Base-by-base conservation (phyloP, 2,888 invertebrate species). In the Caenorhabditis doughertyi region DNA sequence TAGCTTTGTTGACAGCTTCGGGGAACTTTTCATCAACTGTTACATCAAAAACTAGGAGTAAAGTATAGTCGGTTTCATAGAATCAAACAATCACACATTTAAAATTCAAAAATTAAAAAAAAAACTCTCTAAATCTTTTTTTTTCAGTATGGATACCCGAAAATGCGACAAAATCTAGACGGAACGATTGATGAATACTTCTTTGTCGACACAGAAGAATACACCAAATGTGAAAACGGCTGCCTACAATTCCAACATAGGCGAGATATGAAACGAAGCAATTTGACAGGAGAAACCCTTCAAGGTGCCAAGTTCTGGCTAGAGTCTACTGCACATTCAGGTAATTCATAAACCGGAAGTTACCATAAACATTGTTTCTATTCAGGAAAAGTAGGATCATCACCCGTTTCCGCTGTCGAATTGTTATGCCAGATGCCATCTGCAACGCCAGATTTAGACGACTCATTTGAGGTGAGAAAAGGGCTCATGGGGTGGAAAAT, bases 401-500 rank as follows among this genome's bases (percentile, higher is more conserved):
- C 85, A 3, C 88, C 89, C 5, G 77, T 89, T 27, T 79, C 85
- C 0, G 49, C 86, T 2, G 83, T 88, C 11, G 83, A 86, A 42
- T 84, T 89, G 8, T 81, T 89, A 18, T 90, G 90, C 70, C 87
- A 88, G 74, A 88, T 85, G 73, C 85, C 87, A 9, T 84, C 87
- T 13, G 72, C 85, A 2, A 71, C 83, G 21, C 81, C 82, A 42
- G 89, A 84, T 47, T 83, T 83, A 39, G 83, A 85, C 35, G 89
- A 89, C 60, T 79, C 81, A 16, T 84, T 83, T 60, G 73, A 80
- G 82, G 82, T 79, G 73, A 71, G 67, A 55, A 77, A 68, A 67
- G 53, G 67, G 49, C n/a, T 65, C 79, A 47, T 49, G 67, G 35
- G 70, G 62, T 8, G 72, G 25, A 51, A n/a, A 13, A 16, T 9